Evolutionary conservation across 2,113 vertebrate species (phyloP).

Genomic region (Phocoena phocoena): DNA sequence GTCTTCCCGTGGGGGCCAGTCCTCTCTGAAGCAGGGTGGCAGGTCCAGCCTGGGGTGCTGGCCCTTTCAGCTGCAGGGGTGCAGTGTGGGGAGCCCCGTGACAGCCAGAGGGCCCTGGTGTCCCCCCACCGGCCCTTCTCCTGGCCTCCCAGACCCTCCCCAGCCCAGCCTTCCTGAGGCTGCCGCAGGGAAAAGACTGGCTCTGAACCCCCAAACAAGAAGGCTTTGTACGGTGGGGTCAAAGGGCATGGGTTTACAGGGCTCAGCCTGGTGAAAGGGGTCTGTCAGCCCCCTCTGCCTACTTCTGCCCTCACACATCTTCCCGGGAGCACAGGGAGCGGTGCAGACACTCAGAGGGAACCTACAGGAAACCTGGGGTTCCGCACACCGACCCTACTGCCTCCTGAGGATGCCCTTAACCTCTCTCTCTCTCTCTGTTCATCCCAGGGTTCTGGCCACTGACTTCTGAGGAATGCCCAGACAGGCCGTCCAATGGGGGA

Average conservation of each 20-base stretch:
- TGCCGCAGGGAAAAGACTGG: neutral
- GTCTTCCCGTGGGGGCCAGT: neutral
- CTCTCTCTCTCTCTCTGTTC: neutral
- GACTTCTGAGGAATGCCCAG: neutral
- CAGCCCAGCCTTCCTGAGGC: neutral
- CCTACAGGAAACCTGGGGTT: neutral
- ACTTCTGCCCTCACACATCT: neutral
- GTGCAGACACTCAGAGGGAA: neutral
- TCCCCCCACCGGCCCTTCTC: neutral
- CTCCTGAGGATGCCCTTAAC: neutral
- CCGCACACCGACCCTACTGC: neutral
- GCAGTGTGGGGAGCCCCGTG: neutral
- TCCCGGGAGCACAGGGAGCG: neutral
- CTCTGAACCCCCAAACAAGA: constrained; percentile 57
- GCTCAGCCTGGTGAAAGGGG: neutral
- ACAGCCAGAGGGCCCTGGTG: neutral
- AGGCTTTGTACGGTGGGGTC: constrained; percentile 50
- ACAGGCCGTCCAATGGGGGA: neutral
- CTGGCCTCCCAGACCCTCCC: neutral
- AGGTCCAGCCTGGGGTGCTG: neutral
- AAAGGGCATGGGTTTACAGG: constrained; percentile 37
- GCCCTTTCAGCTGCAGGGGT: neutral
- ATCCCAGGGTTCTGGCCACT: neutral
- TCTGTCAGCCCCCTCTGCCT: neutral
- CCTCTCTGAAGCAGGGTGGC: neutral